Evolutionary conservation across 2,888 invertebrate species (phyloP).

Genomic region (Spodoptera picta): DNA sequence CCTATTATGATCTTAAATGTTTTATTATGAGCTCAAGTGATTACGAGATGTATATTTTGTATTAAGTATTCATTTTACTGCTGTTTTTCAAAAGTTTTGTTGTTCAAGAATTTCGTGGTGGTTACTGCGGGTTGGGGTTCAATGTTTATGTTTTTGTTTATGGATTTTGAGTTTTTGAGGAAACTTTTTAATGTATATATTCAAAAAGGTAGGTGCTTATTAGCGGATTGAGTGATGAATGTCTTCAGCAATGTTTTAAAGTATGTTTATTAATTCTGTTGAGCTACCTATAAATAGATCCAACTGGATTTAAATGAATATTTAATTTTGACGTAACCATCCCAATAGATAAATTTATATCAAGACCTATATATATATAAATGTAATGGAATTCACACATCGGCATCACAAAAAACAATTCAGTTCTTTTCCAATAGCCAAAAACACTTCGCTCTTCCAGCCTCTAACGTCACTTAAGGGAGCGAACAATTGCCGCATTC

Average conservation of each 20-base stretch:
- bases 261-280: too few relatives aligned
- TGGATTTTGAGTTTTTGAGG: too few relatives aligned
- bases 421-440: slow-evolving; percentile 34
- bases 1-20: slow-evolving; percentile 32
- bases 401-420: slow-evolving; percentile 21
- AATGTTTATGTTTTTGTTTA: slow-evolving; percentile 3
- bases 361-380: not conserved
- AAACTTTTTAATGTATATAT: too few relatives aligned
- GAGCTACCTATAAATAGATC: too few relatives aligned
- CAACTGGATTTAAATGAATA: too few relatives aligned
- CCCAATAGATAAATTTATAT: too few relatives aligned
- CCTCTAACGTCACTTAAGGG: slow-evolving; percentile 30
- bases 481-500: slow-evolving; percentile 14
- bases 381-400: slow-evolving; percentile 7
- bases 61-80: slow-evolving; percentile 32
- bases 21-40: slow-evolving; percentile 48
- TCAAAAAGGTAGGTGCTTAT: too few relatives aligned
- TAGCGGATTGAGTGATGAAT: too few relatives aligned
- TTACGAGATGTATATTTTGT: slow-evolving; percentile 33
- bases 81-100: slow-evolving; percentile 26
- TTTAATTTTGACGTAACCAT: too few relatives aligned
- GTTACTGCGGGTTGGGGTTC: slow-evolving; percentile 12
- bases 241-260: too few relatives aligned
- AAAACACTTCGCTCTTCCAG: slow-evolving; percentile 23
- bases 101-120: slow-evolving; percentile 19